These are phyloP conservation scores for Mystacornis crossleyi DNA, from an alignment of 2,113 vertebrate species.

Conservation along the genomic window DNA sequence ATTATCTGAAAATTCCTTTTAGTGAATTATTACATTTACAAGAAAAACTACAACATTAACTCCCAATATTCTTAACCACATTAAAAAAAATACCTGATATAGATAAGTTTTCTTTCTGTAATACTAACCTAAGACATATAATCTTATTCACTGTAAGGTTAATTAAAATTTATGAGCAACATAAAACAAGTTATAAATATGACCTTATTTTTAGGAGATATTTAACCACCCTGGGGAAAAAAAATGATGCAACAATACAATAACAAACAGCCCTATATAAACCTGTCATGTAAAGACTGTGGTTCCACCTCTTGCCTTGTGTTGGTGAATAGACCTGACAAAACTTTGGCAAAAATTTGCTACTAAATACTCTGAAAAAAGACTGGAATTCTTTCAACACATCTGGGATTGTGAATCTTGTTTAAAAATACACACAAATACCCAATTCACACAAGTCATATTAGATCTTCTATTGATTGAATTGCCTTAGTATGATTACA, in stretches of 20 bases:
- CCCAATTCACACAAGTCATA: not conserved
- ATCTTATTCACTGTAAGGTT: not conserved
- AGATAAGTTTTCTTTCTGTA: not conserved
- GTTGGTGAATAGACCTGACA: not conserved
- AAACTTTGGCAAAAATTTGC: not conserved
- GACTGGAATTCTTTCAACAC: not conserved
- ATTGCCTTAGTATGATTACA: not conserved
- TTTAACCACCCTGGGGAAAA: not conserved
- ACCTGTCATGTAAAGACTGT: not conserved
- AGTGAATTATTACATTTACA: not conserved
- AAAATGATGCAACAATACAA: accelerated
- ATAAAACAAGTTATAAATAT: not conserved
- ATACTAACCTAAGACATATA: not conserved
- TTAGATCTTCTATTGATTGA: not conserved
- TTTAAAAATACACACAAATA: not conserved
- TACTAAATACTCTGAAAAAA: not conserved
- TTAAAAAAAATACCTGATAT: not conserved
- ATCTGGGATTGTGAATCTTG: not conserved
- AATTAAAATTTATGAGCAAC: not conserved
- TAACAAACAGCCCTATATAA: not conserved
- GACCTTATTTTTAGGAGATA: not conserved
- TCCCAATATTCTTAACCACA: not conserved
- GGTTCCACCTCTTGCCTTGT: not conserved
- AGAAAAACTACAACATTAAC: not conserved
- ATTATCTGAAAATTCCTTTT: not conserved